Conservation (phyloP, 2,113 vertebrate species). For the Alethe castanea region DNA sequence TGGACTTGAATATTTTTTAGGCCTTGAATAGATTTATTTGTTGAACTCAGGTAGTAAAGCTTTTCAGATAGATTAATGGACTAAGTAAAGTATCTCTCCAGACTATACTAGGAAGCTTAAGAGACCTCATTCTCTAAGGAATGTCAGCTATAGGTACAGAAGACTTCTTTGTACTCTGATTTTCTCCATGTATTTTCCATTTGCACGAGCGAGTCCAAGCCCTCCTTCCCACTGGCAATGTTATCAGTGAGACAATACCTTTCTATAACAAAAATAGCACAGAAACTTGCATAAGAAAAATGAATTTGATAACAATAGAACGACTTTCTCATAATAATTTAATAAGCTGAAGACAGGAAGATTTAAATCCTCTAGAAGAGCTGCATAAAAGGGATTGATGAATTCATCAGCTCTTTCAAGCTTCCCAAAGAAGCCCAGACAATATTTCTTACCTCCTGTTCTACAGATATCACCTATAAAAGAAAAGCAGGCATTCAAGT, state of each 20-base stretch:
- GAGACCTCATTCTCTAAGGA: slow-evolving; percentile 14
- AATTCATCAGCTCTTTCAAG: slow-evolving; percentile 23
- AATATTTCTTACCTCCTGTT: not conserved
- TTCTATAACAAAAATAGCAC: slow-evolving; percentile 34
- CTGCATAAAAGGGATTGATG: slow-evolving; percentile 23
- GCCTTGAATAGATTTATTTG: slow-evolving; percentile 27
- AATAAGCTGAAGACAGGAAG: slow-evolving; percentile 42
- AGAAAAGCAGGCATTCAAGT: not conserved
- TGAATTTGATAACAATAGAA: slow-evolving; percentile 39
- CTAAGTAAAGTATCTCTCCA: slow-evolving; percentile 50
- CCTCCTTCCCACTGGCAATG: slow-evolving; percentile 9
- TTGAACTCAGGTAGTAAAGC: slow-evolving; percentile 2
- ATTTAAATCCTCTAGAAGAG: slow-evolving; percentile 34
- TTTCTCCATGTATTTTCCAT: slow-evolving; percentile 1
- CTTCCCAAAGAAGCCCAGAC: not conserved
- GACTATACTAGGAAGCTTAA: not conserved
- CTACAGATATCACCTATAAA: slow-evolving; percentile 1
- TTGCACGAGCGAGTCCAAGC: not conserved
- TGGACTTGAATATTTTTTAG: not conserved
- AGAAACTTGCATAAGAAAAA: slow-evolving; percentile 32
- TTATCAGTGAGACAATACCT: slow-evolving; percentile 25
- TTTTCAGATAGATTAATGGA: slow-evolving; percentile 39
- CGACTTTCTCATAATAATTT: slow-evolving; percentile 44
- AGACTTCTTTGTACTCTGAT: not conserved
- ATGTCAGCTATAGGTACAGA: not conserved